A percentile compares a stretch with the other conserved stretches of the same genome.
Conservation (phyloP, 2,888 invertebrate genomes). For the Lathronympha strigana region DNA sequence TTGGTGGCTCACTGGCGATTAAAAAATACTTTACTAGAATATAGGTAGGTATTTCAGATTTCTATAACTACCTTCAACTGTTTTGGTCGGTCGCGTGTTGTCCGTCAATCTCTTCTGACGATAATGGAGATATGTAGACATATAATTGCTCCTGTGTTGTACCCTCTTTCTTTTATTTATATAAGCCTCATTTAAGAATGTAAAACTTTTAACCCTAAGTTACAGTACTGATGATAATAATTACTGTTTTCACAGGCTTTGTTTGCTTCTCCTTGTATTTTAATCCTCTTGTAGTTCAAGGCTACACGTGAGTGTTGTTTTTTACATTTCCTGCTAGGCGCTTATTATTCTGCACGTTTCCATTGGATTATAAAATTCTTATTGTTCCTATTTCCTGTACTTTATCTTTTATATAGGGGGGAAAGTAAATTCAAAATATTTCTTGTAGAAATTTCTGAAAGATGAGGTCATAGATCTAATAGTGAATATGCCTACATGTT, state of each 20-base stretch:
- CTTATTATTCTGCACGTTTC: slow-evolving; percentile 34
- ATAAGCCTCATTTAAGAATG: too few species aligned
- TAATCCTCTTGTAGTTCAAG: slow-evolving; percentile 49
- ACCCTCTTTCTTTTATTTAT: too few species aligned
- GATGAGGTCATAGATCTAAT: not conserved
- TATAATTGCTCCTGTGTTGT: too few species aligned
- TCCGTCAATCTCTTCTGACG: too few species aligned
- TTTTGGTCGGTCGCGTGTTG: too few species aligned
- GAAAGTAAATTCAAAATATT: not conserved
- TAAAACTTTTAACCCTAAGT: too few species aligned
- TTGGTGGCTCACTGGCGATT: too few species aligned
- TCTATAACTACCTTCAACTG: too few species aligned
- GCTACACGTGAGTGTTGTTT: slow-evolving; percentile 40
- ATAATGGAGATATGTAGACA: too few species aligned
- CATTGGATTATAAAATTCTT: slow-evolving; percentile 26
- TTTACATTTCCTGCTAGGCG: slow-evolving; percentile 35
- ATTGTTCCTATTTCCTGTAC: slow-evolving; percentile 28
- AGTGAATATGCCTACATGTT: too few species aligned
- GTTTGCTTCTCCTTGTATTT: slow-evolving; percentile 47
- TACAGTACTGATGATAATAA: slow-evolving; percentile 12
- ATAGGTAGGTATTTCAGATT: too few species aligned
- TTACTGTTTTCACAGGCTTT: slow-evolving; percentile 54
- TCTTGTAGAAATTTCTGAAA: not conserved
- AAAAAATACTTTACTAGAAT: too few species aligned
- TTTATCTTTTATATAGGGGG: not conserved